Evolutionary conservation across 2,797 vertebrate genomes (phyloP).

Genomic region (Mastacembelus armatus): DNA sequence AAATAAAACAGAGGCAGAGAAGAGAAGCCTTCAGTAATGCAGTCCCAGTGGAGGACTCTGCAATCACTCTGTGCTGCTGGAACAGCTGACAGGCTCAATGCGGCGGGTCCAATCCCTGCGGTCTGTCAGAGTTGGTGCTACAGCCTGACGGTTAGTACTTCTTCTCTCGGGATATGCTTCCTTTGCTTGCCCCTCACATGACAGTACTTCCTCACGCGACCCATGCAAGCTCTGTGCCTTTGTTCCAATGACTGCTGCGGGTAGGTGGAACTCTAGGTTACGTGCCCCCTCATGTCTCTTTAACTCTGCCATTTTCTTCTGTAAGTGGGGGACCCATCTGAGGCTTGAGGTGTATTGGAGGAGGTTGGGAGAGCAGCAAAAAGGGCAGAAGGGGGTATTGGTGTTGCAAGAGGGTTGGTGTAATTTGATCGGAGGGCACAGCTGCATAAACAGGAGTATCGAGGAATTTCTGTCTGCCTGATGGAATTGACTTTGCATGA

Average conservation of each 20-base stretch:
- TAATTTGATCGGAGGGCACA: slow-evolving; percentile 96
- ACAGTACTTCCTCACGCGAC: slow-evolving; percentile 76
- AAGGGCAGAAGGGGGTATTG: slow-evolving; percentile 85
- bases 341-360: slow-evolving; percentile 69
- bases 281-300: slow-evolving; percentile 56
- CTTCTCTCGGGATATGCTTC: slow-evolving; percentile 87
- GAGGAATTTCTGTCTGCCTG: slow-evolving; percentile 92
- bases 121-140: slow-evolving; percentile 94
- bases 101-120: slow-evolving; percentile 81
- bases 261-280: slow-evolving; percentile 71
- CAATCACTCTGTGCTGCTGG: slow-evolving; percentile 93
- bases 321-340: slow-evolving; percentile 53
- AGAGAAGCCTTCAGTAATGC: slow-evolving; percentile 99
- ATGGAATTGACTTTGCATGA: slow-evolving; percentile 93
- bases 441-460: slow-evolving; percentile 96
- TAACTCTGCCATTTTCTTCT: slow-evolving; percentile 42
- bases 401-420: slow-evolving; percentile 84
- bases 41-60: slow-evolving; percentile 96
- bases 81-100: slow-evolving; percentile 97
- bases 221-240: slow-evolving; percentile 64
- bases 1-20: slow-evolving; percentile 92
- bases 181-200: slow-evolving; percentile 87
- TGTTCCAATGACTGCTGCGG: slow-evolving; percentile 68
- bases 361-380: slow-evolving; percentile 74
- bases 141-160: slow-evolving; percentile 89